Conservation (phyloP, 2,113 vertebrate species). For the Chaetodon auriga region DNA sequence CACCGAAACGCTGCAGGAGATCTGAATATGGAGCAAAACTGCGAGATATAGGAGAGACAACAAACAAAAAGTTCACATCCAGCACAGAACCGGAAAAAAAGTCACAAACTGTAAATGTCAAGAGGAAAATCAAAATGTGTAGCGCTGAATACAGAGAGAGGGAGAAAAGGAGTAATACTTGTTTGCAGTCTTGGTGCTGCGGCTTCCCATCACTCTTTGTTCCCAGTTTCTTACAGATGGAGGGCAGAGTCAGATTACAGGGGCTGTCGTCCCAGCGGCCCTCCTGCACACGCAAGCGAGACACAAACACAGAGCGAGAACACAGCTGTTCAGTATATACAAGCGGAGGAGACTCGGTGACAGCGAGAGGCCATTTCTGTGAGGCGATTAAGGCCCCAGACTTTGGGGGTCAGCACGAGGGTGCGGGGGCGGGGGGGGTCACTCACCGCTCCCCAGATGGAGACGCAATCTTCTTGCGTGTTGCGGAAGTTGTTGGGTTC, state of each 20-base stretch:
- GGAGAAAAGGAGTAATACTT: slow-evolving; percentile 79
- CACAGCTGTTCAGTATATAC: slow-evolving; percentile 68
- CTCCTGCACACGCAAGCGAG: slow-evolving; percentile 84
- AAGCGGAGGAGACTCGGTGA: slow-evolving; percentile 8
- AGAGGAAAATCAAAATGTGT: neutral
- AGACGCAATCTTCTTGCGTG: slow-evolving; percentile 95
- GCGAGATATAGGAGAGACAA: neutral
- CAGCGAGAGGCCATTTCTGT: neutral
- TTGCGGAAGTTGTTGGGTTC: slow-evolving; percentile 98
- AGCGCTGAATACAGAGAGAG: neutral
- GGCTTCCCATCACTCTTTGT: slow-evolving; percentile 87
- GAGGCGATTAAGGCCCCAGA: neutral
- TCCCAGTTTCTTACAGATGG: slow-evolving; percentile 94
- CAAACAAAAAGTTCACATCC: neutral
- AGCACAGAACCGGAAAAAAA: neutral
- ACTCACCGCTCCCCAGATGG: slow-evolving; percentile 96
- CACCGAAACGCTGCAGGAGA: slow-evolving; percentile 47
- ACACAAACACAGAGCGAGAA: slow-evolving; percentile 48
- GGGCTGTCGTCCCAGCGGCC: slow-evolving; percentile 98
- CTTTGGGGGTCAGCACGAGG: neutral
- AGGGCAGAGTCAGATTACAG: slow-evolving; percentile 94
- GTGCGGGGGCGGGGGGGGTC: neutral
- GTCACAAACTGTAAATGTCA: neutral
- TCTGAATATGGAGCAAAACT: slow-evolving; percentile 50
- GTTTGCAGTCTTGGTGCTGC: slow-evolving; percentile 91